phyloP scores from a whole-genome alignment of 1,140 invertebrate genomes.

The Tetramorium parvispinum region DNA sequence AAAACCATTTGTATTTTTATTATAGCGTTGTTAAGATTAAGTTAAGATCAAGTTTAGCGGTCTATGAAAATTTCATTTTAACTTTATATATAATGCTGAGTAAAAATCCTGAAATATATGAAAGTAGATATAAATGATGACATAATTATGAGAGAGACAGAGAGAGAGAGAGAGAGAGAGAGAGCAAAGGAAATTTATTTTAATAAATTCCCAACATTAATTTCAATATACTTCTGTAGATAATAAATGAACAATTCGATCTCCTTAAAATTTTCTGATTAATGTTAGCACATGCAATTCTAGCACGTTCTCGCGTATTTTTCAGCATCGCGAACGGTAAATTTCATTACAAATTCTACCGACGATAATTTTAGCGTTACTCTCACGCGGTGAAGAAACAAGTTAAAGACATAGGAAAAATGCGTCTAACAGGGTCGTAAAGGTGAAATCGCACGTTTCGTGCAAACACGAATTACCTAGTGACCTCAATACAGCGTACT shows the following conservation, averaged over 20 bases:
- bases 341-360: not conserved
- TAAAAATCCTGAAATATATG: not conserved
- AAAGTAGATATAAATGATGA: not conserved
- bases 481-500: constrained; percentile 37
- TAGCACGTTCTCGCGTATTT: not conserved
- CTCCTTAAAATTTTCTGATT: not conserved
- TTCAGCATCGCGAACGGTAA: not conserved
- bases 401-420: constrained; percentile 16
- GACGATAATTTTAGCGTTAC: constrained; percentile 13
- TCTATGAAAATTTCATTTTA: not conserved
- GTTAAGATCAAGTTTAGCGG: not conserved
- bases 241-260: not conserved
- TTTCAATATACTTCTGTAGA: not conserved
- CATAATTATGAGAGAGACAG: not conserved
- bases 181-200: not conserved
- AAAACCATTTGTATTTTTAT: not conserved
- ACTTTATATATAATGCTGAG: not conserved
- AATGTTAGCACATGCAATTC: not conserved
- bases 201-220: not conserved
- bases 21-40: not conserved
- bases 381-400: not conserved
- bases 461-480: constrained; percentile 60
- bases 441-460: constrained; percentile 60
- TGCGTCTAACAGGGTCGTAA: constrained; percentile 64
- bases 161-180: not conserved